These are phyloP conservation scores for Phocides pigmalion DNA, from an alignment of 1,140 invertebrate species.

Conservation along the genomic window DNA sequence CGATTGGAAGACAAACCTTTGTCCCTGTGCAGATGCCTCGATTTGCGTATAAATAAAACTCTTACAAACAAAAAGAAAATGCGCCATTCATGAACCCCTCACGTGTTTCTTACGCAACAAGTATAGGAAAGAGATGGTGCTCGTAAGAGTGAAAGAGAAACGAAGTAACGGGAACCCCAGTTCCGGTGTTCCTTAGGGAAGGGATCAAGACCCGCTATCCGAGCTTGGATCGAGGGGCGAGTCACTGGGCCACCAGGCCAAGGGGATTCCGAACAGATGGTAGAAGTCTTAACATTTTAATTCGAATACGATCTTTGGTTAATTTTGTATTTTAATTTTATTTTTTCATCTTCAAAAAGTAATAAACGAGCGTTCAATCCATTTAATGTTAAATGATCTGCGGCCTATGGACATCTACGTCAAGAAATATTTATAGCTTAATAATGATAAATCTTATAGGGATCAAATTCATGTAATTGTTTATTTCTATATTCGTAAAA, in stretches of 20 bases:
- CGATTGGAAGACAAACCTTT: conserved; percentile 17
- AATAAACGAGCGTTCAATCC: no score
- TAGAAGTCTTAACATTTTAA: neutral
- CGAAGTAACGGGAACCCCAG: conserved; percentile 59
- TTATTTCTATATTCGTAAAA: no score
- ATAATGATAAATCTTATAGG: no score
- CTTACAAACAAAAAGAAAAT: conserved; percentile 43
- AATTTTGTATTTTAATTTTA: no score
- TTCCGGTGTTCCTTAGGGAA: conserved; percentile 65
- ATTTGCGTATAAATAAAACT: conserved; percentile 50
- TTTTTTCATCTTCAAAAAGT: no score
- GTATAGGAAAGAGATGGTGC: conserved; percentile 47
- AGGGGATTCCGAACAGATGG: conserved; percentile 8
- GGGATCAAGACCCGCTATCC: conserved; percentile 51
- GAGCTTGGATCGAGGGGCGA: conserved; percentile 18
- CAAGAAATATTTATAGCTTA: no score
- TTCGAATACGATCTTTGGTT: neutral
- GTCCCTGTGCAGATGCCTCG: conserved; percentile 27
- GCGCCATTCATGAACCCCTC: conserved; percentile 45
- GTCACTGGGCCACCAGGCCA: conserved; percentile 60
- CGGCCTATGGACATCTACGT: no score
- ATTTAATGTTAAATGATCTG: no score
- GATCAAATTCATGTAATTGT: no score
- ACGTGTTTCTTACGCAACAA: conserved; percentile 56
- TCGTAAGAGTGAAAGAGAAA: conserved; percentile 43